A percentile compares a stretch with the other conserved stretches of the same genome.
These are phyloP conservation scores for Agrotis clavis DNA, from an alignment of 2,888 invertebrate genomes.

Conservation along the genomic window DNA sequence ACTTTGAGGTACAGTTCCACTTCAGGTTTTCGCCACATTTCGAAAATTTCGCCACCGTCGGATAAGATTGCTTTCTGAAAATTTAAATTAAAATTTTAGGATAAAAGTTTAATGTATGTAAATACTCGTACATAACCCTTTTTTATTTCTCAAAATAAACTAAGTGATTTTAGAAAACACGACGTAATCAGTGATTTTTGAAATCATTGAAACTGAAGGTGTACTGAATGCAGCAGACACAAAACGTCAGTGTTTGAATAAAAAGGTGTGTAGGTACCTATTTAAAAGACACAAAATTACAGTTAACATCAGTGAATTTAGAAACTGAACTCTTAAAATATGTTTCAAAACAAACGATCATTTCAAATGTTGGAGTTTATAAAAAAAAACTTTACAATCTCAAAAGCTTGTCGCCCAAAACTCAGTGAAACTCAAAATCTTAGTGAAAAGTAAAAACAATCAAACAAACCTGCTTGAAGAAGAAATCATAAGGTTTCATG, in stretches of 20 bases:
- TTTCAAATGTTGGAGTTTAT: too few relatives aligned
- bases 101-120: too few relatives aligned
- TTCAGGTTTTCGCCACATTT: slow-evolving; percentile 95
- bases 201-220: too few relatives aligned
- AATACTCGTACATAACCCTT: too few relatives aligned
- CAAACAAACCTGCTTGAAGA: slow-evolving; percentile 93
- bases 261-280: too few relatives aligned
- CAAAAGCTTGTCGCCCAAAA: background rate
- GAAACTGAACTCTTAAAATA: too few relatives aligned
- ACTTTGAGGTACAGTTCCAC: slow-evolving; percentile 95
- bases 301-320: background rate
- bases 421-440: background rate
- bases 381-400: background rate
- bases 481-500: slow-evolving; percentile 93
- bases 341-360: too few relatives aligned
- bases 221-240: too few relatives aligned
- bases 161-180: too few relatives aligned
- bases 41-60: slow-evolving; percentile 95
- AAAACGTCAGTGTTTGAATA: too few relatives aligned
- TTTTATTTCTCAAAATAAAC: too few relatives aligned
- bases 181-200: too few relatives aligned
- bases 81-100: background rate
- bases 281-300: background rate
- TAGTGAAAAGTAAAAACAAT: background rate
- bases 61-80: slow-evolving; percentile 94